Base-by-base conservation (phyloP, 2,797 vertebrate species). In the Lutjanus campechanus region DNA sequence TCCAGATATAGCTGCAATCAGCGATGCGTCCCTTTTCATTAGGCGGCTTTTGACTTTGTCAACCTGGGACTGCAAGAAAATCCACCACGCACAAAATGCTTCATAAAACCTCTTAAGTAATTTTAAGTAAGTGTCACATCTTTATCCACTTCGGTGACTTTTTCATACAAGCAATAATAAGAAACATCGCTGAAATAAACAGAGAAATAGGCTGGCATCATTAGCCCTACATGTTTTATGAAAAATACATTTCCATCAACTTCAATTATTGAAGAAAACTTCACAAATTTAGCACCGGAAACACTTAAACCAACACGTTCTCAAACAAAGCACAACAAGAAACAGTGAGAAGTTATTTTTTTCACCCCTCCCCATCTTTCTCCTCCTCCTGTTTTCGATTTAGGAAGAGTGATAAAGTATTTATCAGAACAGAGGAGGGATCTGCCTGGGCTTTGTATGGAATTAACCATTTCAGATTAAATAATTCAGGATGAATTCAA, bases 11-110 rank as follows among this genome's bases (percentile, higher is more conserved):
- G 96, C 96, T 93, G 96, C 96, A 97, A 96, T 97, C 97, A 97
- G 96, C 95, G 95, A 97, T 96, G 96, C 96, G 95, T 97, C 97
- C 94, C 95, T 96, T 97, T 98, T 98, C 97, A 98, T 98, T 97
- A 98, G 97, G 96, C 94, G 91, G 93, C 92, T 96, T 93, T 95
- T 97, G 96, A 98, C 96, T 97, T 96, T 95, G 91, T 95, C 96
- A 96, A 95, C 96, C 95, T 95, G 96, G 95, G 96, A 96, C 92
- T 94, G 89, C 93, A 89, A 94, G 92, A 93, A 95, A 96, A 96
- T 94, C 94, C 94, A 95, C 93, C 86, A 91, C 87, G 86, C 95
- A 81, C 91, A 90, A 83, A 95, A 93, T 90, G 92, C 79, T 88
- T 96, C 88, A 93, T 95, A 93, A 95, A 95, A 96, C 94, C 96